Evolutionary conservation across 2,888 invertebrate species (phyloP).

Genomic region (Laspeyria flexula): DNA sequence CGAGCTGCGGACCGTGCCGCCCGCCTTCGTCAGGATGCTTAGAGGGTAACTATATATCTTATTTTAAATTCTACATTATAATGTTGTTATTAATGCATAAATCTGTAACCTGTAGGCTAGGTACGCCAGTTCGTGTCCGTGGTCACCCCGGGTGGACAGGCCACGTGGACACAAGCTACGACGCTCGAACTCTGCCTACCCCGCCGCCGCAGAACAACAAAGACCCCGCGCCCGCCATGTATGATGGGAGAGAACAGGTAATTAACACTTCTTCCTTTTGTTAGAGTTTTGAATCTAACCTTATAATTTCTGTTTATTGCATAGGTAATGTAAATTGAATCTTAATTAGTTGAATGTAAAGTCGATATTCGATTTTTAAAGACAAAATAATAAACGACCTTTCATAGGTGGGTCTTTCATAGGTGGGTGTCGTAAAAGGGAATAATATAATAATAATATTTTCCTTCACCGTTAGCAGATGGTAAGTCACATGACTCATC

Average conservation of each 20-base stretch:
- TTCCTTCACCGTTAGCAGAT: too few species aligned
- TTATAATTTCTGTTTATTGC: too few species aligned
- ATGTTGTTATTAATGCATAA: neutral
- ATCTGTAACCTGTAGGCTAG: constrained; percentile 87
- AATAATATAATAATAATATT: too few species aligned
- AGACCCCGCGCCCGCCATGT: constrained; percentile 88
- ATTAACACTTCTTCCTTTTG: neutral
- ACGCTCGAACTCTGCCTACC: constrained; percentile 59
- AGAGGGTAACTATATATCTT: constrained; percentile 42
- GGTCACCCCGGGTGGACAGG: constrained; percentile 98
- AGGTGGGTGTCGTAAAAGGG: too few species aligned
- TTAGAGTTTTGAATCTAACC: neutral
- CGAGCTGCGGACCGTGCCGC: constrained; percentile 88
- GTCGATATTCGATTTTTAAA: too few species aligned
- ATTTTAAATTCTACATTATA: neutral
- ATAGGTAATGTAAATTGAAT: too few species aligned
- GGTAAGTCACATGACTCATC: too few species aligned
- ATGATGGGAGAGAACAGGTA: constrained; percentile 92
- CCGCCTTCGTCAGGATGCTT: constrained; percentile 81
- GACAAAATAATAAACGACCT: too few species aligned
- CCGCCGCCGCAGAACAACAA: constrained; percentile 47
- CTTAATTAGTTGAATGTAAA: too few species aligned
- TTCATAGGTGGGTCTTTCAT: too few species aligned
- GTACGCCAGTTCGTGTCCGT: constrained; percentile 94
- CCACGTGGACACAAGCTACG: constrained; percentile 94